Conservation (phyloP, 2,888 invertebrate genomes). For the Tridacna crocea region DNA sequence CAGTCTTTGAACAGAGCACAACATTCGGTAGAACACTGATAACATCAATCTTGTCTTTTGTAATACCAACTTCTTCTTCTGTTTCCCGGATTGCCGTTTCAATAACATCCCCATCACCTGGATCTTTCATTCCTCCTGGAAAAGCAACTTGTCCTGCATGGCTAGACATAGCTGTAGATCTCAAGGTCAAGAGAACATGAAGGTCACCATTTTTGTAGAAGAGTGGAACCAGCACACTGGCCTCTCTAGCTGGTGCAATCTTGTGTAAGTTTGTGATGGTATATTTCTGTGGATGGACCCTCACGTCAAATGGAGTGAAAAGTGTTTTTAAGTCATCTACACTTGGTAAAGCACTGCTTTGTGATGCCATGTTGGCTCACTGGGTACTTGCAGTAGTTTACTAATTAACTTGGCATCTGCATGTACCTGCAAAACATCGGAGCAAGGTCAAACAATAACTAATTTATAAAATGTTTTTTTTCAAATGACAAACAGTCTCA, state of each 20-base stretch:
- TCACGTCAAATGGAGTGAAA: constrained; percentile 16
- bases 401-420: too few species aligned
- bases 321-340: constrained; percentile 1
- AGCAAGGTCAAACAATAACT: too few species aligned
- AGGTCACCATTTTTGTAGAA: constrained; percentile 61
- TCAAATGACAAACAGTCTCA: too few species aligned
- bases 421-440: too few species aligned
- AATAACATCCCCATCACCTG: constrained; percentile 71
- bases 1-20: constrained; percentile 63
- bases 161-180: constrained; percentile 63
- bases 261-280: background rate
- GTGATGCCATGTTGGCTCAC: background rate
- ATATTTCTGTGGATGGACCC: constrained; percentile 19
- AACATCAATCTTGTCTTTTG: constrained; percentile 68
- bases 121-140: constrained; percentile 80
- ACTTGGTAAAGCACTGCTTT: background rate
- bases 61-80: constrained; percentile 80
- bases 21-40: constrained; percentile 71
- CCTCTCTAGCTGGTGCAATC: constrained; percentile 23
- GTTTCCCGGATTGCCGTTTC: constrained; percentile 81
- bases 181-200: constrained; percentile 73
- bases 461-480: too few species aligned
- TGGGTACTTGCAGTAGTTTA: too few species aligned
- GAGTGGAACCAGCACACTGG: constrained; percentile 76
- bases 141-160: constrained; percentile 78